Percentiles rank a stretch among this genome's conserved stretches.
phyloP scores from a whole-genome alignment of 2,113 vertebrate genomes.

The Neolamprologus modestus region DNA sequence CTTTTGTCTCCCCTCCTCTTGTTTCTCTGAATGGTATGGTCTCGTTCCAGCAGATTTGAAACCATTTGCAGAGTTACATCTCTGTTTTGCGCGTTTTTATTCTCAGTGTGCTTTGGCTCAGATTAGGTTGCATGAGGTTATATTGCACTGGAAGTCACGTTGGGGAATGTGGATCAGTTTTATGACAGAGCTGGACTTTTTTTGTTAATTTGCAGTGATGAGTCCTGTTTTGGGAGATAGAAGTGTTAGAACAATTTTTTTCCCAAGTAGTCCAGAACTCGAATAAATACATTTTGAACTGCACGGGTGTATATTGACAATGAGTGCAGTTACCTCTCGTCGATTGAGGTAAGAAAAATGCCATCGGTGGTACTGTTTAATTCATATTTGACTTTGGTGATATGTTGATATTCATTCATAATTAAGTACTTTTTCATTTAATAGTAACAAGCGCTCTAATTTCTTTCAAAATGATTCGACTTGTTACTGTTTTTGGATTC shows the following conservation, averaged over 20 bases:
- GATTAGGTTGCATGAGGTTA: background rate
- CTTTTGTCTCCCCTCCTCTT: conserved; percentile 26
- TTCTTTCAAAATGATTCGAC: background rate
- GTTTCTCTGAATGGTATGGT: conserved; percentile 31
- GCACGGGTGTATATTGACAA: background rate
- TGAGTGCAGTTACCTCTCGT: conserved; percentile 37
- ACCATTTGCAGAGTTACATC: conserved; percentile 28
- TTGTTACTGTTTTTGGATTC: background rate
- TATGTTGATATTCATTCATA: background rate
- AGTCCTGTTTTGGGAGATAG: background rate
- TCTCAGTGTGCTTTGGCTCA: background rate
- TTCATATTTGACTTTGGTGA: background rate
- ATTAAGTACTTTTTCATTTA: background rate
- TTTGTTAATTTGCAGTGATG: background rate
- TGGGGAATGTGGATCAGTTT: background rate
- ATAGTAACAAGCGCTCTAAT: fast-evolving
- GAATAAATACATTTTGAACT: background rate
- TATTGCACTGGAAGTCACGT: background rate
- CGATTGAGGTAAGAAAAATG: conserved; percentile 44
- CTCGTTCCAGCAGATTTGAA: conserved; percentile 23
- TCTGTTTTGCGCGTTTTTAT: background rate
- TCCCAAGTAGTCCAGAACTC: background rate
- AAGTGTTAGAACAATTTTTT: background rate
- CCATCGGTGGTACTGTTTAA: background rate
- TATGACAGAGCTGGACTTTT: background rate